Evolutionary conservation across 1,140 invertebrate genomes (phyloP).

Genomic region (Ceratoteleas bidentatus): DNA sequence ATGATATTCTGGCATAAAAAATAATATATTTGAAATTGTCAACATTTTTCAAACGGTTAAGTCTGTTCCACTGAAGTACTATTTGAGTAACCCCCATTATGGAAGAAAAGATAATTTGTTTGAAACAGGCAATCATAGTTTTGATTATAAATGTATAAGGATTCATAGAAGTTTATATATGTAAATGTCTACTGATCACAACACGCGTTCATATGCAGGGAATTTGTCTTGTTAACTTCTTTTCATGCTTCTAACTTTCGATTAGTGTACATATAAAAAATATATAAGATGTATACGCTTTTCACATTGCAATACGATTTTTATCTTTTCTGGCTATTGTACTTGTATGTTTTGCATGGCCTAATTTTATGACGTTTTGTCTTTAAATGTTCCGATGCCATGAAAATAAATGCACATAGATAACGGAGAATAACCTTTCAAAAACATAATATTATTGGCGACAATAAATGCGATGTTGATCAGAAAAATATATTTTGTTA

Average conservation of each 20-base stretch:
- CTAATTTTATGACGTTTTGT: constrained; percentile 55
- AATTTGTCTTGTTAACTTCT: constrained; percentile 38
- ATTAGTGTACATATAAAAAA: constrained; percentile 78
- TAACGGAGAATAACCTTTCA: too few relatives aligned
- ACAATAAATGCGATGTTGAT: too few relatives aligned
- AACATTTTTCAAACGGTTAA: constrained; percentile 18
- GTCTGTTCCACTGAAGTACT: constrained; percentile 13
- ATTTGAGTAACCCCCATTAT: constrained; percentile 31
- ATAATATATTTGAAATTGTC: too few relatives aligned
- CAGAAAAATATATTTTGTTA: too few relatives aligned
- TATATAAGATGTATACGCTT: constrained; percentile 80
- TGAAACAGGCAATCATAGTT: constrained; percentile 10
- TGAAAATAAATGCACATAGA: not conserved
- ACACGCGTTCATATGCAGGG: constrained; percentile 31
- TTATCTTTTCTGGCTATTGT: constrained; percentile 72
- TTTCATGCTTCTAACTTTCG: constrained; percentile 72
- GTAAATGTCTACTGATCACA: constrained; percentile 55
- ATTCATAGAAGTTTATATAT: constrained; percentile 66
- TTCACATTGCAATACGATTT: constrained; percentile 77
- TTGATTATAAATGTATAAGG: constrained; percentile 42
- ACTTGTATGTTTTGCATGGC: constrained; percentile 74
- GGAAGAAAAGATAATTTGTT: constrained; percentile 42
- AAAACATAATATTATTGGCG: too few relatives aligned
- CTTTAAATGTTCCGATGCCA: constrained; percentile 47
- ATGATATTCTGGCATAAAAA: not conserved